A percentile compares a stretch with the other conserved stretches of the same genome.
Evolutionary conservation across 2,888 invertebrate genomes (phyloP).

Genomic region (Epicampocera succincta): DNA sequence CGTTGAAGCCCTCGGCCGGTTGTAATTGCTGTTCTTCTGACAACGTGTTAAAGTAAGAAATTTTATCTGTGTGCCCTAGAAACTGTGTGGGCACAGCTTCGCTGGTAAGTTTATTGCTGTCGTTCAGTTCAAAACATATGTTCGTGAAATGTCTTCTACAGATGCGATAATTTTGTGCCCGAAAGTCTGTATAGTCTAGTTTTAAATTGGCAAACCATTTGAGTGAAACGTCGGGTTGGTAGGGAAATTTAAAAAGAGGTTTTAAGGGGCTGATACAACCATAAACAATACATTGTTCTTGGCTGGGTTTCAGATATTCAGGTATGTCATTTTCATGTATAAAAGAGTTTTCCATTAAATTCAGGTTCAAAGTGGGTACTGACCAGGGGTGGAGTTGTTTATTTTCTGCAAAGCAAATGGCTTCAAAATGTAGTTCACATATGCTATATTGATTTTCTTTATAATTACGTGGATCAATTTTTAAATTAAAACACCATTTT

Average conservation of each 20-base stretch:
- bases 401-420: constrained; percentile 67
- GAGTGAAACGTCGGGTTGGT: constrained; percentile 72
- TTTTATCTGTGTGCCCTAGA: constrained; percentile 74
- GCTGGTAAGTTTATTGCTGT: constrained; percentile 66
- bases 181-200: constrained; percentile 67
- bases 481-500: constrained; percentile 73
- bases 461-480: constrained; percentile 72
- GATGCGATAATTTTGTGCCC: constrained; percentile 70
- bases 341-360: constrained; percentile 63
- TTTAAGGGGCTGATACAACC: constrained; percentile 59
- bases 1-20: constrained; percentile 13
- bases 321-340: constrained; percentile 63
- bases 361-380: constrained; percentile 70
- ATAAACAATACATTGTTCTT: constrained; percentile 64
- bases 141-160: constrained; percentile 75
- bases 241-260: constrained; percentile 72
- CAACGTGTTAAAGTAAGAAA: constrained; percentile 65
- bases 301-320: constrained; percentile 26
- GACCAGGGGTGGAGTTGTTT: constrained; percentile 69
- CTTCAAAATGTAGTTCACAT: constrained; percentile 71
- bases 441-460: constrained; percentile 70
- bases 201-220: constrained; percentile 77
- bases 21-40: constrained; percentile 46
- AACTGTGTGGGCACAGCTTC: constrained; percentile 77
- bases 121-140: constrained; percentile 70